These are phyloP conservation scores for Hepsetus odoe DNA, from an alignment of 2,113 vertebrate genomes.

Conservation along the genomic window DNA sequence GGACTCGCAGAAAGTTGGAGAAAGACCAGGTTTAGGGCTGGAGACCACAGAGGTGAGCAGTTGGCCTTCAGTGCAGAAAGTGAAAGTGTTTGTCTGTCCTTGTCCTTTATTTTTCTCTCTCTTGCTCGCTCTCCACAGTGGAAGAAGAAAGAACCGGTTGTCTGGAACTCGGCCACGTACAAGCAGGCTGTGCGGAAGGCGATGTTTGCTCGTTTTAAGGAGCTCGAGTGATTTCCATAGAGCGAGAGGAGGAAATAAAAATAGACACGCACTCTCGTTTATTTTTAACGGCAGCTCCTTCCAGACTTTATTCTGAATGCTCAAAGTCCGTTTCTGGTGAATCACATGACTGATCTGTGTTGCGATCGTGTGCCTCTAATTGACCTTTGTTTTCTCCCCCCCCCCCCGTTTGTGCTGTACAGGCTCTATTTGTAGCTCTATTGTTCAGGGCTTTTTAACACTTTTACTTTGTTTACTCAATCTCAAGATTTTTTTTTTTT, in stretches of 20 bases:
- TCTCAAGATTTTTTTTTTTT: conserved; percentile 62
- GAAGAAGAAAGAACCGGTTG: conserved; percentile 80
- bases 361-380: conserved; percentile 39
- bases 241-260: neutral
- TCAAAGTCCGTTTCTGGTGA: conserved; percentile 31
- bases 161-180: conserved; percentile 85
- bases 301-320: conserved; percentile 26
- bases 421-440: conserved; percentile 48
- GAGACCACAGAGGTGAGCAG: conserved; percentile 68
- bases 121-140: conserved; percentile 67
- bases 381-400: neutral
- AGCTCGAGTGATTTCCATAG: conserved; percentile 82
- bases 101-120: neutral
- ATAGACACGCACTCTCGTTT: neutral
- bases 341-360: neutral
- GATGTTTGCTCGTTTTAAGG: conserved; percentile 97
- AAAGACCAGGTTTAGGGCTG: conserved; percentile 76
- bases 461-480: conserved; percentile 55
- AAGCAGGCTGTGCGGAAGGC: conserved; percentile 92
- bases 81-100: too few relatives aligned
- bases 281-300: conserved; percentile 39
- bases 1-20: conserved; percentile 69
- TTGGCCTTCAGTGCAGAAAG: neutral
- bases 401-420: conserved; percentile 53
- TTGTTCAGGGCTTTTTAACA: conserved; percentile 54